A percentile compares a stretch with the other conserved stretches of the same genome.
Conservation (phyloP, 1,140 invertebrate genomes). For the Mya arenaria region DNA sequence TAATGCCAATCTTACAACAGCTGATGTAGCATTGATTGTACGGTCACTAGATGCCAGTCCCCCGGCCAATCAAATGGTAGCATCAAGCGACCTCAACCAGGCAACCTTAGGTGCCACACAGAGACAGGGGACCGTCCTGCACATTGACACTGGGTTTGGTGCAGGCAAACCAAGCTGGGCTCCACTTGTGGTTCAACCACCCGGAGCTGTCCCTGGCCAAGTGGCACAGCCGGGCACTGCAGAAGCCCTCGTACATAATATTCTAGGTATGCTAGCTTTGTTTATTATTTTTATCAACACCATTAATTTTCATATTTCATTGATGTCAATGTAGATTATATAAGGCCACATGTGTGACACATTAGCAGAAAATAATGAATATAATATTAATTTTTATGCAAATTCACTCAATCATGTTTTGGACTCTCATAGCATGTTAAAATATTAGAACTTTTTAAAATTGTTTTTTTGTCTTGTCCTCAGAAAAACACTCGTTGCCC, state of each 20-base stretch:
- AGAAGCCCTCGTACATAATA: not conserved
- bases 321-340: no score
- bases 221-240: not conserved
- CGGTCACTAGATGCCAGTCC: not conserved
- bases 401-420: no score
- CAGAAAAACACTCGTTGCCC: no score
- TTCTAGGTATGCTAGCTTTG: no score
- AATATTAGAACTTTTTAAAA: no score
- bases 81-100: slow-evolving; percentile 9
- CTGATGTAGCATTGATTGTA: slow-evolving; percentile 22
- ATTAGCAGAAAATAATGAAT: no score
- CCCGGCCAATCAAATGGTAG: not conserved
- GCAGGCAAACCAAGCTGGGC: not conserved
- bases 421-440: no score
- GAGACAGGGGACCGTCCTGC: not conserved
- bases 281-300: no score
- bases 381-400: no score
- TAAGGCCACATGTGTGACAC: no score
- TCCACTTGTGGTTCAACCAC: not conserved
- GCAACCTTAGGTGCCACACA: not conserved
- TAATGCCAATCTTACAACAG: slow-evolving; percentile 28
- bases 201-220: not conserved
- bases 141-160: not conserved
- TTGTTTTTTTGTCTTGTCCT: no score
- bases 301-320: no score